Base-by-base conservation (phyloP, 2,113 vertebrate species). In the Pardalotus punctatus region DNA sequence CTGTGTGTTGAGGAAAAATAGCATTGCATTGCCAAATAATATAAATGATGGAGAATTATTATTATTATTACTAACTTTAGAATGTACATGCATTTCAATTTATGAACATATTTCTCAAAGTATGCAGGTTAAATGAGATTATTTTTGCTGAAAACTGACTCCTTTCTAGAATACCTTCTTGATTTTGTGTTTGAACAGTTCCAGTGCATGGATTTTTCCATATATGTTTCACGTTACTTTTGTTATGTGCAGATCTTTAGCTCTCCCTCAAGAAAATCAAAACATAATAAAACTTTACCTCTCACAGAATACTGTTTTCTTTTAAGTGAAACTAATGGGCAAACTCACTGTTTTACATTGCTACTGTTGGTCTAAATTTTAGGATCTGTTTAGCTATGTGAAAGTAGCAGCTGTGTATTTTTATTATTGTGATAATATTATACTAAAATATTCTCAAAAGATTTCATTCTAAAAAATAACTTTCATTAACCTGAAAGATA, bases 31-130 rank as follows among this genome's bases (percentile, higher is more conserved):
- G 31, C 27, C 11, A 72, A 43, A 27, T 54, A 35, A 9, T 24
- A 48, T 11, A 5, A 54, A 4, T 15, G 22, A 23, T 61, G 11
- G 1, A 22, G 31, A 19, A n/a, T n/a, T n/a, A n/a, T n/a, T n/a
- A n/a, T n/a, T n/a, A n/a, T n/a, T n/a, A n/a, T n/a, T 42, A 31
- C 1, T 56, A 33, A 51, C 29, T 40, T 53, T 29, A 57, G 48
- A 54, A 76, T 71, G 20, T n/a, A 21, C 0, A 0, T 23, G 12
- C 25, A 51, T 80, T 76, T 80, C 33, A 29, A 0, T 56, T 90
- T 84, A 25, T 53, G 42, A 85, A 78, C 5, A 1, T 47, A 5
- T 12, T 6, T 81, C 27, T 88, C 14, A 14, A 53, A 48, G 12
- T 4, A 4, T 81, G 16, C 38, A 33, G 24, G 35, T 69, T 88